Base-by-base conservation (phyloP, 2,113 vertebrate species). In the Marmota flaviventris region DNA sequence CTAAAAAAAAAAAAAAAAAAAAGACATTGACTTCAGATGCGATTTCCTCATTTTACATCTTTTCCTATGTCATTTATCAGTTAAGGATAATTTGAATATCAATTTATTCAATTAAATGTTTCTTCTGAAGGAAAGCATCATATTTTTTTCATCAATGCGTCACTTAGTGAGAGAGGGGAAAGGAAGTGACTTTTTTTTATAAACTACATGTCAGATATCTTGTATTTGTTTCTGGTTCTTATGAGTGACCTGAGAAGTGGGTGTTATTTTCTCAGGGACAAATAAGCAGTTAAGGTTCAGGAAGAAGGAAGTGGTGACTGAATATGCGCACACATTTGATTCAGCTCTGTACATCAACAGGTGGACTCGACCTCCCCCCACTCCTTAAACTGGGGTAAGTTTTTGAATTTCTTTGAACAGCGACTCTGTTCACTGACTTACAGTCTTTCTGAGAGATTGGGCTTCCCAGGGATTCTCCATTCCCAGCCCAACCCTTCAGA, bases 401-500 rank as follows among this genome's bases (percentile, higher is more conserved):
- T 14, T 45, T 10, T 32, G 18, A 56, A 37, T 77, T 48, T 45
- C 5, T 61, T 25, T 25, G 14, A 70, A 2, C 14, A 48, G 24
- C 48, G 20, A 2, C 27, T 73, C 12, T 53, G 4, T 13, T 20
- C 10, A 34, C 2, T 65, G 12, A 85, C 3, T 37, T 20, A 18
- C 2, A 24, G 12, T 8, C 56, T 48, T 79, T 5, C 3, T 61
- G 67, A 61, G 34, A 42, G 32, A 3, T 0, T 45, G 8, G 2
- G 2, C 12, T 48, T 8, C 4, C 4, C n/a, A 32, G 63, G 39
- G 32, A 58, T 81, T 81, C 39, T 51, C 29, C 45, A 95, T n/a
- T 4, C 25, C 5, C 4, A 4, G 1, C 2, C 22, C 39, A 18
- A 76, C 8, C 9, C 51, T 29, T 39, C 1, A 14, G n/a, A 42